Evolutionary conservation across 1,140 invertebrate genomes (phyloP).

Genomic region (Pseudachorutes palmiensis): DNA sequence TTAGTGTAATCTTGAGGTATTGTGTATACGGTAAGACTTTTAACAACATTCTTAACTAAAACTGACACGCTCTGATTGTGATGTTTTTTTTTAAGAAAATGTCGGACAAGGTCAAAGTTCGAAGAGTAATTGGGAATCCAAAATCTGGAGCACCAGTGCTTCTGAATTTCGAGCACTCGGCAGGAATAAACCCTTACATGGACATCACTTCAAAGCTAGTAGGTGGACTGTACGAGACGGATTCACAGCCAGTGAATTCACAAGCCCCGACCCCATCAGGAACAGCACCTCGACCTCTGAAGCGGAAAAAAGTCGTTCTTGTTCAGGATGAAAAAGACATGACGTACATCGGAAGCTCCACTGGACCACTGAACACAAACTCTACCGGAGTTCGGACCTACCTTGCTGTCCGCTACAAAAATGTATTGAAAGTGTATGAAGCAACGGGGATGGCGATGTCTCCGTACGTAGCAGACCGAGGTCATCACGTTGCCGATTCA

Average conservation of each 20-base stretch:
- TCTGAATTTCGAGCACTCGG: slow-evolving; percentile 31
- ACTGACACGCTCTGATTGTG: no score
- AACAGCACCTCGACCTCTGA: neutral
- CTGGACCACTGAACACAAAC: neutral
- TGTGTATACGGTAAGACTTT: no score
- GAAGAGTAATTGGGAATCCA: neutral
- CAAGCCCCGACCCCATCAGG: neutral
- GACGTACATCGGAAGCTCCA: slow-evolving; percentile 20
- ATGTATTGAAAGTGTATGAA: slow-evolving; percentile 28
- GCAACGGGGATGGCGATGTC: slow-evolving; percentile 25
- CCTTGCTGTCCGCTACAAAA: slow-evolving; percentile 23
- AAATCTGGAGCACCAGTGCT: slow-evolving; percentile 11
- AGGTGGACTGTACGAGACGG: slow-evolving; percentile 5
- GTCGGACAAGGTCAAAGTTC: neutral
- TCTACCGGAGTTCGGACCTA: slow-evolving; percentile 18
- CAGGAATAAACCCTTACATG: slow-evolving; percentile 2
- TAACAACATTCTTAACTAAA: no score
- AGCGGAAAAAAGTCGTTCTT: slow-evolving; percentile 10
- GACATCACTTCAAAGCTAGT: slow-evolving; percentile 20
- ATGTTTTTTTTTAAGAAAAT: neutral
- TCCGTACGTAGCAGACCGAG: slow-evolving; percentile 21
- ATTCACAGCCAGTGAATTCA: no score
- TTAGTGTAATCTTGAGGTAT: no score
- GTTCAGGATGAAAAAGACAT: slow-evolving; percentile 10
- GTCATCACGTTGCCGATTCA: slow-evolving; percentile 21